A percentile compares a stretch with the other conserved stretches of the same genome.
These are phyloP conservation scores for Chymomyza procnemis DNA, from an alignment of 2,888 invertebrate genomes.

Conservation along the genomic window DNA sequence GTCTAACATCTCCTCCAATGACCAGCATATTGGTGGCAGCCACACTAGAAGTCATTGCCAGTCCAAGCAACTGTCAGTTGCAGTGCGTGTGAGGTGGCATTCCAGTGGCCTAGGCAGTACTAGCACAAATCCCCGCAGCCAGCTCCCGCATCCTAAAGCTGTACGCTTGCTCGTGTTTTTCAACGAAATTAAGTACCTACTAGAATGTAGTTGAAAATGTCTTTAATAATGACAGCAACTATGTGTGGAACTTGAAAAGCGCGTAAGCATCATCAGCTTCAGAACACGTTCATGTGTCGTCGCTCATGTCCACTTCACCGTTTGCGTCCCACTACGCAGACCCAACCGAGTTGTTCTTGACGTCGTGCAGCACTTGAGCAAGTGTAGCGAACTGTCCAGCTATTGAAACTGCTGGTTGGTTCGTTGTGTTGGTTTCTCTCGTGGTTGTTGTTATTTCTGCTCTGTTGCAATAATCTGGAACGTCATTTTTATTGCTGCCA, in stretches of 20 bases:
- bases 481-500: conserved; percentile 23
- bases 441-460: conserved; percentile 7
- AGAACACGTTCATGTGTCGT: conserved; percentile 62
- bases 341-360: conserved; percentile 4
- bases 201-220: conserved; percentile 74
- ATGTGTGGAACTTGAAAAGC: conserved; percentile 73
- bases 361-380: conserved; percentile 16
- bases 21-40: conserved; percentile 15
- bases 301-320: conserved; percentile 14
- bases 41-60: conserved; percentile 12
- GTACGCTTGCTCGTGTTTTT: conserved; percentile 12
- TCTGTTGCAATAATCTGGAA: conserved; percentile 19
- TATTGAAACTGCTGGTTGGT: background rate
- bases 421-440: background rate
- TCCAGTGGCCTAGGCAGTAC: conserved; percentile 11
- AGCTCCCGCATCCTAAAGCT: background rate
- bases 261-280: conserved; percentile 68
- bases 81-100: conserved; percentile 64
- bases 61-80: conserved; percentile 15
- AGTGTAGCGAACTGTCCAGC: conserved; percentile 43
- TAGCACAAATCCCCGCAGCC: background rate
- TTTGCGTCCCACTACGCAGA: background rate
- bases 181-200: conserved; percentile 69
- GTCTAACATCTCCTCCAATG: background rate
- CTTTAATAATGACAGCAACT: conserved; percentile 73